These are phyloP conservation scores for Acanthurus leucopareius DNA, from an alignment of 2,797 vertebrate genomes.

Conservation along the genomic window DNA sequence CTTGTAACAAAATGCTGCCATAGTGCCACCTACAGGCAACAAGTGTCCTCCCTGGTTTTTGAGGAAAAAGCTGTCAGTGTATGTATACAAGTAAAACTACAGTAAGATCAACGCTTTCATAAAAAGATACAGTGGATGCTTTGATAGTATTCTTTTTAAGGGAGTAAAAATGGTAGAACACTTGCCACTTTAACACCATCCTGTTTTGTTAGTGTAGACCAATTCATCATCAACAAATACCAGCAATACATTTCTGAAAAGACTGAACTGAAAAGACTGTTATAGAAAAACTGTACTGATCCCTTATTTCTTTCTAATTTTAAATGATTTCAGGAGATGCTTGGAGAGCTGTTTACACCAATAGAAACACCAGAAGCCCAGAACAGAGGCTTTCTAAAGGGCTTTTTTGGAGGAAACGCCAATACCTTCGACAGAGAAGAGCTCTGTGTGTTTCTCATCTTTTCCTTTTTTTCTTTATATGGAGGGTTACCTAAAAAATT, in stretches of 20 bases:
- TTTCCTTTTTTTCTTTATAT: not conserved
- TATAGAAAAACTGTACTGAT: not conserved
- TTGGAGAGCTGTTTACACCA: conserved; percentile 96
- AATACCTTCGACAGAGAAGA: conserved; percentile 98
- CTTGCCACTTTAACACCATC: not conserved
- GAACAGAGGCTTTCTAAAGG: conserved; percentile 97
- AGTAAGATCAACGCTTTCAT: not conserved
- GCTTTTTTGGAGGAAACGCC: conserved; percentile 95
- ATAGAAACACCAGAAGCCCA: conserved; percentile 97
- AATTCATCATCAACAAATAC: not conserved
- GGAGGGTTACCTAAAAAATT: not conserved
- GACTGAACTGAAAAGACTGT: not conserved
- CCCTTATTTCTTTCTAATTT: conserved; percentile 14
- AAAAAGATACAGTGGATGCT: not conserved
- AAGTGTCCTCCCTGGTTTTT: not conserved
- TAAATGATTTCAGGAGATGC: conserved; percentile 90
- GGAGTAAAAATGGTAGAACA: not conserved
- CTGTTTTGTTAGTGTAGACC: not conserved
- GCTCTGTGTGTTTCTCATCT: conserved; percentile 89
- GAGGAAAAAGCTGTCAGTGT: not conserved
- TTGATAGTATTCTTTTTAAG: not conserved
- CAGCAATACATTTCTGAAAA: not conserved
- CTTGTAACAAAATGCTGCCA: conserved; percentile 36
- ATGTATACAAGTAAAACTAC: not conserved
- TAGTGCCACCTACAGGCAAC: conserved; percentile 77